A percentile compares a stretch with the other conserved stretches of the same genome.
These are phyloP conservation scores for Adelphocoris suturalis DNA, from an alignment of 2,888 invertebrate species.

Conservation along the genomic window DNA sequence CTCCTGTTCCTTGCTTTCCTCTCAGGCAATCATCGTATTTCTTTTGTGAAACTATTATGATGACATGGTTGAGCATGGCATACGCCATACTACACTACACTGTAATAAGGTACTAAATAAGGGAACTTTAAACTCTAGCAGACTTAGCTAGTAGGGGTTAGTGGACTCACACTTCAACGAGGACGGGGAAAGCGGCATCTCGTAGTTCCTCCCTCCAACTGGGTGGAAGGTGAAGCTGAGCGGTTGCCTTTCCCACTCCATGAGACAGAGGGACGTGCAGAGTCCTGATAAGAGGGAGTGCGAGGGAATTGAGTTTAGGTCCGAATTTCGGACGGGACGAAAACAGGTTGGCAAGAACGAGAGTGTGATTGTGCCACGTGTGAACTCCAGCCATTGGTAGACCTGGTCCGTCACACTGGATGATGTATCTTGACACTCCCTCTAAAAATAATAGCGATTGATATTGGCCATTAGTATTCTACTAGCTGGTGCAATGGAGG, in stretches of 20 bases:
- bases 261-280: constrained; percentile 92
- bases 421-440: constrained; percentile 83
- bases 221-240: constrained; percentile 92
- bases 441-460: constrained; percentile 51
- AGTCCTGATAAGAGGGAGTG: constrained; percentile 89
- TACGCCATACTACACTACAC: too few relatives aligned
- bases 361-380: constrained; percentile 86
- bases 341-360: constrained; percentile 86
- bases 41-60: too few relatives aligned
- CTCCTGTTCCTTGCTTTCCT: too few relatives aligned
- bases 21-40: too few relatives aligned
- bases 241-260: constrained; percentile 89
- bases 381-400: constrained; percentile 91
- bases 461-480: not conserved
- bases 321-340: constrained; percentile 81
- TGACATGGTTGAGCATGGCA: too few relatives aligned
- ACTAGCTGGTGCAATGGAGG: not conserved
- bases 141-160: not conserved
- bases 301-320: constrained; percentile 84
- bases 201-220: constrained; percentile 91
- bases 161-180: constrained; percentile 88
- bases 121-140: too few relatives aligned
- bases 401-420: constrained; percentile 95
- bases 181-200: constrained; percentile 92
- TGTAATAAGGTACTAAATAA: too few relatives aligned